Evolutionary conservation across 2,113 vertebrate genomes (phyloP).

Genomic region (Leptocoma aspasia): DNA sequence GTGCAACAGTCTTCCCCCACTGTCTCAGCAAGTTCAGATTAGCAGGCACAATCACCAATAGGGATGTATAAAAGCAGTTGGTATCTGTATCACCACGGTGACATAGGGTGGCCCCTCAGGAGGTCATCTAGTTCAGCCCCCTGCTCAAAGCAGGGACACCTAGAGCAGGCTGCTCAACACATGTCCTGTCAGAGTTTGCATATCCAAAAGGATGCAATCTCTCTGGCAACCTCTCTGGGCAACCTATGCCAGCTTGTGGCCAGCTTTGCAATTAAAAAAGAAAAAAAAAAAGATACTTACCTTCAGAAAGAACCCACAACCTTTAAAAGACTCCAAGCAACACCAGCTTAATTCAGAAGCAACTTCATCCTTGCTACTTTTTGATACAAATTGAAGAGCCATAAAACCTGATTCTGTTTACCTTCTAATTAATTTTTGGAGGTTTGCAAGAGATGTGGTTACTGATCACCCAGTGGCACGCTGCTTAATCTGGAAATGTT

Average conservation of each 20-base stretch:
- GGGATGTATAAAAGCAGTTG: background rate
- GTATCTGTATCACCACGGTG: background rate
- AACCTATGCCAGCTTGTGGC: background rate
- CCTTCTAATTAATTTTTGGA: background rate
- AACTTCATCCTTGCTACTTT: background rate
- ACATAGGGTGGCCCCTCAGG: background rate
- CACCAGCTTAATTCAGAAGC: background rate
- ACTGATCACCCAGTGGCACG: background rate
- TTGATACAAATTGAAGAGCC: background rate
- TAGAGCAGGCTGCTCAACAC: background rate
- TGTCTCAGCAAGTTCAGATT: background rate
- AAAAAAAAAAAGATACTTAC: background rate
- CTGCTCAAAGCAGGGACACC: background rate
- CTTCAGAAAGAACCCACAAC: background rate
- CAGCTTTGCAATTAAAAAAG: background rate
- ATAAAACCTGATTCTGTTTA: background rate
- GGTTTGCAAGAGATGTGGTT: background rate
- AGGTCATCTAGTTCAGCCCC: background rate
- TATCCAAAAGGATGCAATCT: background rate
- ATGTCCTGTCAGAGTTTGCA: background rate
- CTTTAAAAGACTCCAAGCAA: background rate
- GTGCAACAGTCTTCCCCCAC: background rate
- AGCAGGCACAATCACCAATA: background rate
- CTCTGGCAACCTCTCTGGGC: background rate
- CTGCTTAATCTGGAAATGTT: background rate